These are phyloP conservation scores for Scolopax rusticola DNA, from an alignment of 2,797 vertebrate species.

Conservation along the genomic window DNA sequence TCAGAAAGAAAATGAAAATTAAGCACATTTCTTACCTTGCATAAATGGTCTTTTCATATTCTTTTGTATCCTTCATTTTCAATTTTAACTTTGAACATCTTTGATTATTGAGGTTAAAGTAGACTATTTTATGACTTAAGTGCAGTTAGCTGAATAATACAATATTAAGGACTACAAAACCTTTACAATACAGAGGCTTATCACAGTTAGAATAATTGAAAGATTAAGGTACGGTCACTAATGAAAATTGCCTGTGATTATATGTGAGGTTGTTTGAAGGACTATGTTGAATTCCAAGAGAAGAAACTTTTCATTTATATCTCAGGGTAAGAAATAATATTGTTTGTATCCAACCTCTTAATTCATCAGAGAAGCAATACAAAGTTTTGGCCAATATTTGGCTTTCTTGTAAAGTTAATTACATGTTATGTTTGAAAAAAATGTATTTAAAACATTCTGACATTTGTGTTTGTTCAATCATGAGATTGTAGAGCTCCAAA, in stretches of 20 bases:
- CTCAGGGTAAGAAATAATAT: not conserved
- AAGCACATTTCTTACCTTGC: not conserved
- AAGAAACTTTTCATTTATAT: not conserved
- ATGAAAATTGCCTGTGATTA: not conserved
- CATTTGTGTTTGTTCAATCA: not conserved
- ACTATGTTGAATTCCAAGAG: not conserved
- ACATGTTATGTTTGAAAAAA: not conserved
- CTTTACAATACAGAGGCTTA: not conserved
- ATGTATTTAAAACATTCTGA: not conserved
- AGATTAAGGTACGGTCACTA: not conserved
- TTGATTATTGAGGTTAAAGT: not conserved
- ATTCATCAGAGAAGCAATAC: not conserved
- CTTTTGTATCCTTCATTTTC: not conserved
- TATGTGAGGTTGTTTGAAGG: not conserved
- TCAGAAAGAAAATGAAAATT: not conserved
- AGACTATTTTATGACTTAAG: not conserved
- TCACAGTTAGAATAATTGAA: conserved; percentile 15
- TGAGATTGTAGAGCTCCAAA: not conserved
- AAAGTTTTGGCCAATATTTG: not conserved
- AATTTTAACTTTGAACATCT: not conserved
- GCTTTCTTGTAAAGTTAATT: not conserved
- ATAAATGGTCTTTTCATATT: not conserved
- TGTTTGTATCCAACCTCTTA: not conserved
- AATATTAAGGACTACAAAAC: not conserved
- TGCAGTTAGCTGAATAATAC: not conserved